Evolutionary conservation across 2,797 vertebrate genomes (phyloP).

Genomic region (Falco cherrug): DNA sequence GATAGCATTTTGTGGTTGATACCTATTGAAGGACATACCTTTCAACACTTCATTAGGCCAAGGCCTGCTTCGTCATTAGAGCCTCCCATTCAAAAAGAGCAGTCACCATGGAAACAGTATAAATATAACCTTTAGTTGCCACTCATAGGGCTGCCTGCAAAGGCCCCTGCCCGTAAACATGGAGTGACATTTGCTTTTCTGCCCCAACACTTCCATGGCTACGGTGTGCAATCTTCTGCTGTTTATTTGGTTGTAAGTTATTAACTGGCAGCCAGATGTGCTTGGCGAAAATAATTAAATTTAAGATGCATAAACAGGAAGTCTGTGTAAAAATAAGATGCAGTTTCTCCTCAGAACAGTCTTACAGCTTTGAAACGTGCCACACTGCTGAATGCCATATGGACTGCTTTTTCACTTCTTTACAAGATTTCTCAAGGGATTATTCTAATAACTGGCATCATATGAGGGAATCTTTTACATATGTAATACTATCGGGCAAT

Average conservation of each 20-base stretch:
- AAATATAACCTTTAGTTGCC: not conserved
- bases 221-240: not conserved
- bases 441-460: not conserved
- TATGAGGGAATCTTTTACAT: not conserved
- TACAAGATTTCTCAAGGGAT: not conserved
- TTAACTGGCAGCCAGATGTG: not conserved
- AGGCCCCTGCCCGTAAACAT: not conserved
- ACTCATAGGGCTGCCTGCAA: not conserved
- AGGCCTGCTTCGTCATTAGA: not conserved
- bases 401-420: not conserved
- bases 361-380: not conserved
- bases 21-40: not conserved
- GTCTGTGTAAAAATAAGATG: not conserved
- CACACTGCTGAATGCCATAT: not conserved
- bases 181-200: not conserved
- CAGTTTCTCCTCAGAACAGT: not conserved
- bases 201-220: not conserved
- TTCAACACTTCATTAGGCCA: not conserved
- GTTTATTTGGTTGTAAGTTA: not conserved
- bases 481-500: not conserved
- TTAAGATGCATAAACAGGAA: not conserved
- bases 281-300: not conserved
- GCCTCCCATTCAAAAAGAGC: not conserved
- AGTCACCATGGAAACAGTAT: not conserved
- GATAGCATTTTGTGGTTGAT: not conserved